These are phyloP conservation scores for Saguinus imperator DNA, from an alignment of 2,113 vertebrate genomes.

Conservation along the genomic window DNA sequence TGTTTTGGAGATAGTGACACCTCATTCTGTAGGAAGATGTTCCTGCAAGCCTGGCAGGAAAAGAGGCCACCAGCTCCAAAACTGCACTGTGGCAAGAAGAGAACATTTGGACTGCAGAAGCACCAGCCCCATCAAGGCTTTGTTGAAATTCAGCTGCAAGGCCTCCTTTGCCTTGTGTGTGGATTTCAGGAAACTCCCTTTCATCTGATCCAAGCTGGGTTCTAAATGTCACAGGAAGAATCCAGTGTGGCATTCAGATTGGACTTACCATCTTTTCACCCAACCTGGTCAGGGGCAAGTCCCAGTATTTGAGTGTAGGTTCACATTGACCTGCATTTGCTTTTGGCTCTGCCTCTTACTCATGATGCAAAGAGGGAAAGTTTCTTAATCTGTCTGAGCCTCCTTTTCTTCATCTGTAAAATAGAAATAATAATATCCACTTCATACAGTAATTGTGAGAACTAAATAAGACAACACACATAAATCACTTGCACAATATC, in stretches of 20 bases:
- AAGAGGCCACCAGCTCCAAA: neutral
- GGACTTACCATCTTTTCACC: neutral
- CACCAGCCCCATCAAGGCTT: neutral
- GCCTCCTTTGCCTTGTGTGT: neutral
- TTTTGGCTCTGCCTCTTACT: neutral
- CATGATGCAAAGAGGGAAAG: neutral
- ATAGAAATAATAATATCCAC: neutral
- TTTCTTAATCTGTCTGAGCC: no score
- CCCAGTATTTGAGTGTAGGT: neutral
- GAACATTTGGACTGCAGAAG: neutral
- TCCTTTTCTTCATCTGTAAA: neutral
- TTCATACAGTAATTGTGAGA: neutral
- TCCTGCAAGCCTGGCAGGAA: neutral
- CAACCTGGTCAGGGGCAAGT: neutral
- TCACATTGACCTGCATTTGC: neutral
- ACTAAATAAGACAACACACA: neutral
- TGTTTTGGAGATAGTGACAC: neutral
- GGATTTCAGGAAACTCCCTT: neutral
- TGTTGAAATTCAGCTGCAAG: neutral
- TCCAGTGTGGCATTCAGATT: neutral
- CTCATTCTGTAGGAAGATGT: neutral
- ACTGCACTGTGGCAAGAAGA: neutral
- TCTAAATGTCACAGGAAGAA: neutral
- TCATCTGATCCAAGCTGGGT: neutral
- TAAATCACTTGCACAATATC: neutral